Evolutionary conservation across 2,113 vertebrate species (phyloP), one percentile per base, ranked within the genome.

Genomic region (Istiophorus platypterus): DNA sequence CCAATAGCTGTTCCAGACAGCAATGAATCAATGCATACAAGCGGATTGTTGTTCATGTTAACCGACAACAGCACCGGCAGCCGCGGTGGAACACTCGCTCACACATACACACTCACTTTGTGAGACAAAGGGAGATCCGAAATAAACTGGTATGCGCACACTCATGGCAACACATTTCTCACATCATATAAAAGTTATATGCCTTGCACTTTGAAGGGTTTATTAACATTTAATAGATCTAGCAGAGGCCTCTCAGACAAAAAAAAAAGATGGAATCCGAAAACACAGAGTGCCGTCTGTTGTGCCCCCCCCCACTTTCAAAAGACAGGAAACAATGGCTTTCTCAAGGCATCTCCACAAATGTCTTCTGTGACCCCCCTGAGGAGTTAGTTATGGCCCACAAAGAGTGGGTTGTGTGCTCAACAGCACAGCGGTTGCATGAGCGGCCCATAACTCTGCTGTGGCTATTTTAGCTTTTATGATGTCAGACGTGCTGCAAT

Each of bases 171-270:
- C 45, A 63, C 59, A 54, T 56, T 65, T 61, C 64, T 78, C 65
- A 68, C 80, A 39, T 80, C 64, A 7, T 76, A 85, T 88, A 82
- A 90, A 90, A 90, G 72, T 84, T 85, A 69, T 29, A 85, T 79
- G 63, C 72, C 45, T 59, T 76, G 77, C 81, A 92, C 88, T 90
- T 88, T 64, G 47, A 73, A 86, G 59, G 74, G 14, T 70, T 77
- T 85, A 92, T 94, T 92, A 93, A 94, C 72, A 91, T 93, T 95
- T 92, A 78, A 95, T 92, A 80, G 90, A 80, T 66, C 85, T 80
- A 41, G 82, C 75, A 75, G 69, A 69, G 29, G n/a, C 75, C 72
- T 79, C 80, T 79, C 52, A 83, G 84, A 92, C 89, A 90, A 92
- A 90, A 24, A 90, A 24, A 93, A 91, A 54, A 85, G 80, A 85